These are phyloP conservation scores for Sternarchorhynchus goeldii DNA, from an alignment of 2,797 vertebrate genomes.

Conservation along the genomic window DNA sequence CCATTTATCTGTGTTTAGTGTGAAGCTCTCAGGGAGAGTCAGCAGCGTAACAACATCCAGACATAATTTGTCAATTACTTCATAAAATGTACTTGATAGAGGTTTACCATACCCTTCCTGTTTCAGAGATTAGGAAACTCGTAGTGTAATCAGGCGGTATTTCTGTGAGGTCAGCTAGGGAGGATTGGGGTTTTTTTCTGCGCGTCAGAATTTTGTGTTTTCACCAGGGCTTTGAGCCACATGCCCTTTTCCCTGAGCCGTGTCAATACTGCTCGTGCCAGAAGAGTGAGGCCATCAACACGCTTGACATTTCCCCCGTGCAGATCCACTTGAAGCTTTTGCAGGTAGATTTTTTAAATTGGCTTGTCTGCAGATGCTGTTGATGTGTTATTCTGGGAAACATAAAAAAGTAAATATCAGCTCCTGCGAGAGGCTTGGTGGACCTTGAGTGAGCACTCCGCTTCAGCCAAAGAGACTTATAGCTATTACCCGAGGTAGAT, in stretches of 20 bases:
- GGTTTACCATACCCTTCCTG: too few relatives aligned
- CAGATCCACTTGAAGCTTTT: slow-evolving; percentile 38
- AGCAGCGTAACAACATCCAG: too few relatives aligned
- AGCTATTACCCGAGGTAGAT: slow-evolving; percentile 35
- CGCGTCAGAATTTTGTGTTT: slow-evolving; percentile 20
- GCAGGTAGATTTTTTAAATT: slow-evolving; percentile 37
- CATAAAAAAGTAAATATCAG: slow-evolving; percentile 21
- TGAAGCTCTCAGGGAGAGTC: too few relatives aligned
- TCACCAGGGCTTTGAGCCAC: slow-evolving; percentile 37
- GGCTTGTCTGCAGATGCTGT: slow-evolving; percentile 46
- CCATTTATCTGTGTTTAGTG: too few relatives aligned
- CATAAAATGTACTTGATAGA: too few relatives aligned
- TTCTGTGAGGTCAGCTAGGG: background rate
- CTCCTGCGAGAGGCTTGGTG: background rate
- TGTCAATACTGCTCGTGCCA: slow-evolving; percentile 39
- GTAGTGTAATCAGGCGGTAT: too few relatives aligned
- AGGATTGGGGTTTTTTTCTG: background rate
- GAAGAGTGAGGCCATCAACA: slow-evolving; percentile 20
- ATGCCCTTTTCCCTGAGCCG: slow-evolving; percentile 39
- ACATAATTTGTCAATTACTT: too few relatives aligned
- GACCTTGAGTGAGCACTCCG: slow-evolving; percentile 11
- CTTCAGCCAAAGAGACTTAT: background rate
- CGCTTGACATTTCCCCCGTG: slow-evolving; percentile 44
- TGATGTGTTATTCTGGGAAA: slow-evolving; percentile 18
- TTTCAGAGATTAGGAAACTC: too few relatives aligned